Evolutionary conservation across 2,797 vertebrate species (phyloP), one percentile per base, ranked within the genome.

Genomic region (Phrynocephalus guinanensis): DNA sequence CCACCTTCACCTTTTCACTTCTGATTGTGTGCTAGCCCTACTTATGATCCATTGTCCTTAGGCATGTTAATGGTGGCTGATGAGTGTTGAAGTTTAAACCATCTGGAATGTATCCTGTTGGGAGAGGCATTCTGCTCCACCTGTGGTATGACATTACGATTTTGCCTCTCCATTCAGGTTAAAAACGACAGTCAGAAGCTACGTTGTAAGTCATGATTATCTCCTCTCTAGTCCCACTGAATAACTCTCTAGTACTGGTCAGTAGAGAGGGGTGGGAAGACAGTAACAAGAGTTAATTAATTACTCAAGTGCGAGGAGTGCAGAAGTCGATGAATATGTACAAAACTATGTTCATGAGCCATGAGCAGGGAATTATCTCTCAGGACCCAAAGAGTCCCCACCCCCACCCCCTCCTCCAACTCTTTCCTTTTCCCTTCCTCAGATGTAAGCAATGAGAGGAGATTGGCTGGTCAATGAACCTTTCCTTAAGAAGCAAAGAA

Each of bases 321-420:
- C 56, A 83, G 83, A 77, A 2, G 73, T 91, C 85, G 86, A 73
- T 8, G 52, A 56, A 2, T 56, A 13, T 38, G 89, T 52, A 85
- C 52, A 80, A 90, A 68, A 91, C 88, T 91, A 93, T 95, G 95
- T 94, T 93, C 88, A 92, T 84, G 90, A 91, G 79, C 89, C 89
- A 93, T 91, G 93, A 95, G 93, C 94, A 95, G 90, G 84, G 91
- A 95, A 95, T 89, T 28, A 2, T 75, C n/a, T 89, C 91, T 92
- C 91, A 86, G 92, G 92, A 80, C 89, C 84, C 84, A 92, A 88
- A 88, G 88, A 77, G 91, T 44, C 38, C 38, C 38, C 38, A 44
- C 38, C 38, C 0, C 38, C 38, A 44, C 38, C 38, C 38, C 66
- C 82, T 83, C 90, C 26, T 0, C 44, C 56, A 73, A 52, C 82